Evolutionary conservation across 2,113 vertebrate species (phyloP), one percentile per base, ranked within the genome.

Genomic region (Dromiciops gliroides): DNA sequence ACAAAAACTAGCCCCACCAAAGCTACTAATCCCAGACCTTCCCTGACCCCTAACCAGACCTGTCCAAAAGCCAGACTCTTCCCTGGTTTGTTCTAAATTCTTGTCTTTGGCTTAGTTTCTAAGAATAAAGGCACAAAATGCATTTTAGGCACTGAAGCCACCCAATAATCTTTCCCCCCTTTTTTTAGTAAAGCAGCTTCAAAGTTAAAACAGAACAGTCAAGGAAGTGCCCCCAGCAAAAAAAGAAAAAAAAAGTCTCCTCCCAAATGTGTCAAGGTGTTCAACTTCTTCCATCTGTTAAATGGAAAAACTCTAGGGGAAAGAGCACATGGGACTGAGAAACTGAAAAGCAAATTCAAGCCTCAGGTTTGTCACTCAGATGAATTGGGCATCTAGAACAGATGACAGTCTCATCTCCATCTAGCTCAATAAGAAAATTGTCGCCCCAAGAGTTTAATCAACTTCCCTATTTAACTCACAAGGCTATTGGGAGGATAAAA

Each of bases 151-250:
- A 92, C 90, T 0, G 67, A 89, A 95, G 98, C 97, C 97, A 97
- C 98, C 98, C 98, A 98, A 97, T 95, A 98, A 98, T 98, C 98
- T 97, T 97, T 97, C 89, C 93, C 95, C 90, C 50, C 90, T 97
- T 97, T 98, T 96, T 51, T 28, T 56, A 93, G 67, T 83, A 83
- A 83, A 83, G 37, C 37, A 83, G 16, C 37, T 83, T 83, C 67
- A 83, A 83, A 83, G 67, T 83, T 44, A 83, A 83, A 83, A 83
- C n/a, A 83, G 67, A 83, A 16, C 16, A 44, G 67, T 83, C 60
- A 83, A 83, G 67, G 67, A 83, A 83, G n/a, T 83, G 67, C 67
- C 67, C 19, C 19, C 23, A n/a, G 37, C 67, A 19, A 75, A 75
- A 67, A 75, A 75, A 60, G 3, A n/a, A n/a, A n/a, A n/a, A 67